Percentiles rank a stretch among this genome's conserved stretches.
Conservation (phyloP, 2,797 vertebrate genomes). For the Salarias fasciatus region DNA sequence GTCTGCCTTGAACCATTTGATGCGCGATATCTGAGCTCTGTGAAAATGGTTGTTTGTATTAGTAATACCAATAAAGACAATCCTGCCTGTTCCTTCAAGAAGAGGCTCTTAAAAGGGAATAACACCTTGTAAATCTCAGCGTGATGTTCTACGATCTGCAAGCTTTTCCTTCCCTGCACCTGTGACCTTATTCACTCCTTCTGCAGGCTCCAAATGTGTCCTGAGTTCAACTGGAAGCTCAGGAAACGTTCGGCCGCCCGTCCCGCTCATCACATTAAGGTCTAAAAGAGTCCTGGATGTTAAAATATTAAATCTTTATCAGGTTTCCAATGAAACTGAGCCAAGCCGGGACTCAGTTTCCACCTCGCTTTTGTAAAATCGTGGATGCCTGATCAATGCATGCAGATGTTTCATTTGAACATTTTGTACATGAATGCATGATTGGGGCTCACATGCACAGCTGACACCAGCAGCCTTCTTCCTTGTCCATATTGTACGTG, state of each 20-base stretch:
- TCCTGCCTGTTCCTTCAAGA: slow-evolving; percentile 14
- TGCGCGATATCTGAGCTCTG: background rate
- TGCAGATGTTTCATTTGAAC: background rate
- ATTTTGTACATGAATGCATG: slow-evolving; percentile 13
- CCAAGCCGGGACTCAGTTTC: background rate
- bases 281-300: background rate
- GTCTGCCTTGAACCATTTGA: background rate
- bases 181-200: slow-evolving; percentile 22
- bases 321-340: background rate
- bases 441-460: background rate
- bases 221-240: slow-evolving; percentile 12
- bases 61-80: background rate
- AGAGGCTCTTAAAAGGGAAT: slow-evolving; percentile 24
- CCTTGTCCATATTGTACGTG: slow-evolving; percentile 5
- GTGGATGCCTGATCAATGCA: no score
- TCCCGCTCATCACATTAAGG: background rate
- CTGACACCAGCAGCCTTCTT: no score
- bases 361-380: no score
- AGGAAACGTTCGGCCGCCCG: background rate
- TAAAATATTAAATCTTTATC: background rate
- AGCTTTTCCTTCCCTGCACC: slow-evolving; percentile 12
- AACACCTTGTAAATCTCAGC: slow-evolving; percentile 28
- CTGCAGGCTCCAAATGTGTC: background rate
- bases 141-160: slow-evolving; percentile 15
- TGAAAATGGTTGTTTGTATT: background rate